Conservation (phyloP, 2,888 invertebrate genomes). For the Heterodera filipjevi region DNA sequence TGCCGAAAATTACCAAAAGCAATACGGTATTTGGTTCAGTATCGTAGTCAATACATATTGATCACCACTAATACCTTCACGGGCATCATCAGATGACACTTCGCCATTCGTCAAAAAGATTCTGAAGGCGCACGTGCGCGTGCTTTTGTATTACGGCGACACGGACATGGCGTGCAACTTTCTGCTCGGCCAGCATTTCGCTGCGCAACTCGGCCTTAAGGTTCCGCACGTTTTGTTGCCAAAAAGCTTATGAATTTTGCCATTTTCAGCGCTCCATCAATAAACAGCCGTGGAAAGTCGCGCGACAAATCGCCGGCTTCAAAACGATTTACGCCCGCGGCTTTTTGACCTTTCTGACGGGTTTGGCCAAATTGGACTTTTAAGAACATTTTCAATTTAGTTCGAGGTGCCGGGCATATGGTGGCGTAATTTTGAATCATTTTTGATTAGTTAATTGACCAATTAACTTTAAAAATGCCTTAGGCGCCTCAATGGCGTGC, state of each 20-base stretch:
- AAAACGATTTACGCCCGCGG: conserved; percentile 63
- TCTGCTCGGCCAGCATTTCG: conserved; percentile 64
- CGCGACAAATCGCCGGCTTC: conserved; percentile 66
- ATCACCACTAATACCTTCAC: too few relatives aligned
- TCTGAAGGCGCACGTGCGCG: conserved; percentile 56
- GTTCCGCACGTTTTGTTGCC: neutral
- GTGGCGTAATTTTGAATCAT: conserved; percentile 25
- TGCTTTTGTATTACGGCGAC: conserved; percentile 64
- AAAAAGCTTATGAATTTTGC: neutral
- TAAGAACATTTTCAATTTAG: conserved; percentile 7
- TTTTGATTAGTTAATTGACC: neutral
- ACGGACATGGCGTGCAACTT: conserved; percentile 56
- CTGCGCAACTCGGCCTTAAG: conserved; percentile 52
- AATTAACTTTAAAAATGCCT: conserved; percentile 8
- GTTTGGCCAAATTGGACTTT: neutral
- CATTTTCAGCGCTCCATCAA: conserved; percentile 52
- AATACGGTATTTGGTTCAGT: conserved; percentile 44
- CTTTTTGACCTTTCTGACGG: conserved; percentile 54
- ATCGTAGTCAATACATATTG: too few relatives aligned
- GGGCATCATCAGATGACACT: conserved; percentile 50
- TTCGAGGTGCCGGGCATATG: conserved; percentile 59
- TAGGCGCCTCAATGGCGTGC: conserved; percentile 63
- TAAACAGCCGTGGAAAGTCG: conserved; percentile 65
- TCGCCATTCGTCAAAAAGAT: conserved; percentile 60
- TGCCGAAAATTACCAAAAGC: conserved; percentile 59